phyloP scores from a whole-genome alignment of 2,888 invertebrate genomes.

The Meghimatium bilineatum region DNA sequence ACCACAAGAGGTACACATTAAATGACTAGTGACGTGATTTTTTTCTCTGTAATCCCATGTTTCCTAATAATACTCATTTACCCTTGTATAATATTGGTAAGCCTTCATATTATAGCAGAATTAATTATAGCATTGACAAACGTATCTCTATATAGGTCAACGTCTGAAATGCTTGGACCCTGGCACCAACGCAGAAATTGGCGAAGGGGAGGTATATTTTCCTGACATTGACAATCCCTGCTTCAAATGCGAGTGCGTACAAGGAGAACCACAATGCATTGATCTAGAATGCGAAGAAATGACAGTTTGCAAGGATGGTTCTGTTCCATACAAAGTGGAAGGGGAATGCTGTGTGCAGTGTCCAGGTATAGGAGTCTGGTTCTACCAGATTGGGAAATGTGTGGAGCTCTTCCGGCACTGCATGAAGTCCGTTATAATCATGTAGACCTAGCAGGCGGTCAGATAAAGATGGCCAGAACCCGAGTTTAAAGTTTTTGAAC shows the following conservation, averaged over 20 bases:
- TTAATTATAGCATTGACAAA: not conserved
- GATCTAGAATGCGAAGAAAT: constrained; percentile 45
- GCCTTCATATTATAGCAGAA: too few relatives aligned
- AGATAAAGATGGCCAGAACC: not conserved
- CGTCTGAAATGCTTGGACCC: constrained; percentile 30
- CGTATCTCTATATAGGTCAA: constrained; percentile 8
- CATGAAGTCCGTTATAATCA: not conserved
- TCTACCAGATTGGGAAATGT: not conserved
- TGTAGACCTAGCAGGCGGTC: too few relatives aligned
- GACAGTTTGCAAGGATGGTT: constrained; percentile 45
- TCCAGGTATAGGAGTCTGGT: constrained; percentile 38
- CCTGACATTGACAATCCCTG: constrained; percentile 50
- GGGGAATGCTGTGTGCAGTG: constrained; percentile 53
- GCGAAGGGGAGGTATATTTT: constrained; percentile 43
- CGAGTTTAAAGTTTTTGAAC: not conserved
- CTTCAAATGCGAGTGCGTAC: constrained; percentile 47
- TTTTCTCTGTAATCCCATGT: too few relatives aligned
- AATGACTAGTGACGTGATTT: too few relatives aligned
- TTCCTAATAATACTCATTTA: too few relatives aligned
- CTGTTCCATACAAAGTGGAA: constrained; percentile 44
- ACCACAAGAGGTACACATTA: too few relatives aligned
- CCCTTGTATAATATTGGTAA: too few relatives aligned
- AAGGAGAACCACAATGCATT: constrained; percentile 26
- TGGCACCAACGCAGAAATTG: constrained; percentile 13
- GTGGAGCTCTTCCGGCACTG: not conserved